Percentiles rank a stretch among this genome's conserved stretches.
Conservation (phyloP, 1,140 invertebrate species). For the Apis mellifera region Amel_HAv3.1 CM009931.2:22769001-22769500, state of each 20-base stretch:
- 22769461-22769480: not conserved
- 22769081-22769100: conserved; percentile 9
- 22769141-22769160: conserved; percentile 43
- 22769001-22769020: not conserved
- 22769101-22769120: conserved; percentile 4
- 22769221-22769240: conserved; percentile 37
- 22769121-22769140: conserved; percentile 39
- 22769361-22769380: conserved; percentile 23
- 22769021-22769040: not conserved
- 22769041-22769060: conserved; percentile 14
- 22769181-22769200: too few relatives aligned
- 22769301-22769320: not conserved
- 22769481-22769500: not conserved
- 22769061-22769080: conserved; percentile 30
- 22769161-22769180: conserved; percentile 35
- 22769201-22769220: conserved; percentile 38
- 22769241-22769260: not conserved
- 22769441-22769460: conserved; percentile 8
- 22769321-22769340: conserved; percentile 5
- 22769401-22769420: conserved; percentile 25
- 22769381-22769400: conserved; percentile 35
- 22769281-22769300: not conserved
- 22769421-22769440: conserved; percentile 7
- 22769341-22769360: conserved; percentile 28
- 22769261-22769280: not conserved